Evolutionary conservation across 1,140 invertebrate genomes (phyloP).

Genomic region (Latrodectus geometricus): DNA sequence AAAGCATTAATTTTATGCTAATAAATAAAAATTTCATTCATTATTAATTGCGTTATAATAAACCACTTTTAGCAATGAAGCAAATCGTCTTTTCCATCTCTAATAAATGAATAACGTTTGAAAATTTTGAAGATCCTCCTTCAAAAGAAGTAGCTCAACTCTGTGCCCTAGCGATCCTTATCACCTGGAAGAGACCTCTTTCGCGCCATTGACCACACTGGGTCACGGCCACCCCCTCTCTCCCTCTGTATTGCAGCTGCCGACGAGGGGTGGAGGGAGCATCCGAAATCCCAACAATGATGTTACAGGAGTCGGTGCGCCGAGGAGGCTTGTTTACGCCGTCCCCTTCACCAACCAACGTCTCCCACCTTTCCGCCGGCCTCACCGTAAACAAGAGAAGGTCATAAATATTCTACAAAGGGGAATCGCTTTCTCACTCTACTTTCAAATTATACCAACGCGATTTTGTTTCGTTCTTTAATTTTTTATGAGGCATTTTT

Average conservation of each 20-base stretch:
- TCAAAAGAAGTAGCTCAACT: too few species aligned
- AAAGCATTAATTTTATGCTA: too few species aligned
- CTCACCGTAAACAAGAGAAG: background rate
- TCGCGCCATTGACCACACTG: slow-evolving; percentile 38
- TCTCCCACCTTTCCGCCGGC: too few species aligned
- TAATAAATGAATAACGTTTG: too few species aligned
- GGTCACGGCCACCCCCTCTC: slow-evolving; percentile 41
- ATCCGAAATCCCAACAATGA: slow-evolving; percentile 3
- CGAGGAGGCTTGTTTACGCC: slow-evolving; percentile 39
- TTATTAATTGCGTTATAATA: too few species aligned
- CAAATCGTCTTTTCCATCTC: too few species aligned
- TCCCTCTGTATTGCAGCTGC: slow-evolving; percentile 12
- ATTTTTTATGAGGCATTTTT: too few species aligned
- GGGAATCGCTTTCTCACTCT: slow-evolving; percentile 29
- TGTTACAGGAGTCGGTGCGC: slow-evolving; percentile 27
- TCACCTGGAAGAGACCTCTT: slow-evolving; percentile 48
- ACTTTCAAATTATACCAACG: slow-evolving; percentile 32
- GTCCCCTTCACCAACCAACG: background rate
- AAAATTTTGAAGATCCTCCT: too few species aligned
- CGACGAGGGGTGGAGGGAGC: background rate
- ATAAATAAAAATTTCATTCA: too few species aligned
- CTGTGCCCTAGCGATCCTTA: background rate
- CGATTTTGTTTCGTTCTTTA: background rate
- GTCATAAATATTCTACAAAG: slow-evolving; percentile 43
- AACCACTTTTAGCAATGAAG: too few species aligned